Evolutionary conservation across 2,888 invertebrate species (phyloP), one percentile per base, ranked within the genome.

Genomic region (Luperina nickerlii): DNA sequence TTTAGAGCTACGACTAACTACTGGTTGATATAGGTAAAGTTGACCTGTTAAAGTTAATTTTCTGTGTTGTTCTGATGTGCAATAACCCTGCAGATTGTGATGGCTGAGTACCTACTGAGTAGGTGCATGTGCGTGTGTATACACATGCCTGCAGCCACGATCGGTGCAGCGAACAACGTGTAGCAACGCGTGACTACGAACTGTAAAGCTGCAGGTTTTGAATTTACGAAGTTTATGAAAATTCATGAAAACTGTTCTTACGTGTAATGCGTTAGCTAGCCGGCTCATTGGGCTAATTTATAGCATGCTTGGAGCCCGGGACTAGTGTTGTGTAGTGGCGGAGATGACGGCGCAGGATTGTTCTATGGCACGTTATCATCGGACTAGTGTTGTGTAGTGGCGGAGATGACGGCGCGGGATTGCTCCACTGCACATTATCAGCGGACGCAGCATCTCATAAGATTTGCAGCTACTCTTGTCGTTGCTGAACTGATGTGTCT

Each of bases 201-300:
- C 54, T 68, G 51, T 80, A 62, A 66, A 69, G 13, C 48, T 27
- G 27, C 32, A n/a, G 57, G 54, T 69, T 71, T 79, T 67, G 79
- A 60, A 68, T 73, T 67, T 75, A 38, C 27, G 24, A 68, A 48
- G 62, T 32, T 24, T 76, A 85, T 87, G 60, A 78, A 81, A 79
- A 79, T 76, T 80, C 69, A 85, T 80, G 72, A 70, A 71, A 80
- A 85, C 67, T 67, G 63, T 57, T 82, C 18, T 62, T 77, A 85
- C 77, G 38, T 65, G 51, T 80, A 79, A 72, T 73, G 60, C 42
- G 63, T 67, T 51, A 62, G 68, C 72, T 24, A 68, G 68, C 8
- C 45, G 63, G 42, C 45, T 75, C 81, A 80, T 62, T 74, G 69
- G 13, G 62, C 68, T 85, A 24, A 76, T 57, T 57, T 73, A 57